Evolutionary conservation across 2,113 vertebrate species (phyloP), one percentile per base, ranked within the genome.

Genomic region (Crotophaga sulcirostris): DNA sequence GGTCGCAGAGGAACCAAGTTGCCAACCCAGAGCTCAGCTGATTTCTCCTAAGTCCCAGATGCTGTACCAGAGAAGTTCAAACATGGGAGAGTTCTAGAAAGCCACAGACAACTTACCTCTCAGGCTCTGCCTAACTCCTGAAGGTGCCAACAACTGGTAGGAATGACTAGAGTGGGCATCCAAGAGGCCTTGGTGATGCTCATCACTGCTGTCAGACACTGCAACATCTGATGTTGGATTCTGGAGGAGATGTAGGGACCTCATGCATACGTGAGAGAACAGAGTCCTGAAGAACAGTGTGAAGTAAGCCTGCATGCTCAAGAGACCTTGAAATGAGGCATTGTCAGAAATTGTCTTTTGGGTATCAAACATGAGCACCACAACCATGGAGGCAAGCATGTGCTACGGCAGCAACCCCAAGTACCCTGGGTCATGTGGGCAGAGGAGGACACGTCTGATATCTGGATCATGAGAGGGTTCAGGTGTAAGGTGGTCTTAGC

Each of bases 221-320:
- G 49, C 58, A 63, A 38, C 16, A 59, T 16, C 62, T 60, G 47
- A 55, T 52, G 13, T 3, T 16, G 79, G 36, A 40, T 26, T 84
- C 51, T 78, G 47, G 40, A 68, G 45, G n/a, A 69, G 8, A 58
- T 77, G 49, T 74, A 47, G 34, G 59, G 38, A 90, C 4, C 26
- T 69, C 51, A 25, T 7, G 44, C 2, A 2, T 20, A 16, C 0
- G 0, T 28, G 42, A 55, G 28, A 73, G 4, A 52, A 5, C 16
- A 44, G 42, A 83, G 36, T 63, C 10, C 33, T 63, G 38, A 45
- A 38, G 0, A 74, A 52, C 7, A 4, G 1, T 31, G 29, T 78
- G 62, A 94, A 59, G 64, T 13, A 54, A n/a, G 28, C 10, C 25
- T 58, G 18, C 16, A 17, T 44, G 23, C 16, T 33, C 33, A 70